Evolutionary conservation across 2,888 invertebrate genomes (phyloP), one percentile per base, ranked within the genome.

Genomic region (Drosophila paucipuncta): DNA sequence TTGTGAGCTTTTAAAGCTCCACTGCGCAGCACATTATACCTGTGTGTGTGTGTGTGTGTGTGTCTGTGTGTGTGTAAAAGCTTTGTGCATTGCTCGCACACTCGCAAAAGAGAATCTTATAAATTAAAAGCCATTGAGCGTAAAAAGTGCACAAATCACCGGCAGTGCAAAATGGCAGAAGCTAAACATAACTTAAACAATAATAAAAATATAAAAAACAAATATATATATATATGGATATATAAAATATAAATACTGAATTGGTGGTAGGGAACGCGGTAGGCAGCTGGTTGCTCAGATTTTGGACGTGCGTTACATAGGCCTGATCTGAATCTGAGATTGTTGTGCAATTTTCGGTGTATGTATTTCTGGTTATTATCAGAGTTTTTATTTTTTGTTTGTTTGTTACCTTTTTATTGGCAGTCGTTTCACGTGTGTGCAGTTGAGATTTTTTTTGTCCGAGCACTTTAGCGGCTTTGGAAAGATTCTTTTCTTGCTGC

Each of bases 401-500:
- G 59, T 68, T 75, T 83, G 80, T 93, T 94, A 94, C 93, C 93
- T 94, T 94, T 91, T 92, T 91, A 82, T 94, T 94, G 84, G 93
- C 93, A 80, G 93, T 91, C 81, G 93, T 93, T 91, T 93, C 93
- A 88, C 93, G 93, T 80, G 93, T 92, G 87, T 94, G 93, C 85
- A 94, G 93, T 88, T 94, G 94, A 75, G 93, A 93, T 91, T 94
- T 94, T 91, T 92, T 93, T 91, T 94, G 94, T 91, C 94, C 94
- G 91, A 94, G 93, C 92, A 94, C 93, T 93, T 94, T 94, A 89
- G 94, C 94, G 92, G 94, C 94, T 93, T 94, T 94, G 86, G 94
- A 93, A 91, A 94, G 93, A 91, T 94, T 94, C 93, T 94, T 94
- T 93, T 94, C 93, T 93, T 93, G 93, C 92, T 93, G 93, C 93